Conservation (phyloP, 2,113 vertebrate genomes). For the Hucho hucho region DNA sequence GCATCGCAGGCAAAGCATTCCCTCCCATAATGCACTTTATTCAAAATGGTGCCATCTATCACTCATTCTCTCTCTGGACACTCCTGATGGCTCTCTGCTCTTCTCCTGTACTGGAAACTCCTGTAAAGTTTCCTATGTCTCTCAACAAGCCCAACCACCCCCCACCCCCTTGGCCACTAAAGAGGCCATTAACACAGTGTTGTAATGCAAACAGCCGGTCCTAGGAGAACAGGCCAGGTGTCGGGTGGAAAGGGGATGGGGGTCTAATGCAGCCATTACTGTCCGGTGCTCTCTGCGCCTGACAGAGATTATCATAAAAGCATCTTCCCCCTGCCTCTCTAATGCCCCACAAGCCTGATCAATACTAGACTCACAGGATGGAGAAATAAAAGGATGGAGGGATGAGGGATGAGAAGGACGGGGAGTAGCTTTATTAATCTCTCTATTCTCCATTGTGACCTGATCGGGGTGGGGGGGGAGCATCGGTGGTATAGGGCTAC, state of each 20-base stretch:
- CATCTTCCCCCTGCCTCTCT: conserved; percentile 66
- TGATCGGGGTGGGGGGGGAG: conserved; percentile 8
- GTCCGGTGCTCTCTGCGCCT: conserved; percentile 47
- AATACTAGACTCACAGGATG: conserved; percentile 77
- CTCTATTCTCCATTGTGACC: conserved; percentile 17
- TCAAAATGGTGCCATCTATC: conserved; percentile 67
- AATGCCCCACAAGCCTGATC: conserved; percentile 77
- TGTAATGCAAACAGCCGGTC: conserved; percentile 78
- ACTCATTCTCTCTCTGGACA: conserved; percentile 53
- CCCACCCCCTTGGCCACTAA: conserved; percentile 46
- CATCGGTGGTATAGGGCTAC: background rate
- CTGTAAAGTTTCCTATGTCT: conserved; percentile 69
- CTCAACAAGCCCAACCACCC: conserved; percentile 2
- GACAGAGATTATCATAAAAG: conserved; percentile 81
- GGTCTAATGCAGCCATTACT: conserved; percentile 79
- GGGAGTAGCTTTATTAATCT: conserved; percentile 54
- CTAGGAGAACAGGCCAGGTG: conserved; percentile 75
- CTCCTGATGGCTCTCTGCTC: conserved; percentile 62
- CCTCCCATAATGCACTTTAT: conserved; percentile 48
- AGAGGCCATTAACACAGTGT: conserved; percentile 76
- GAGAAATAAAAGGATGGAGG: conserved; percentile 42
- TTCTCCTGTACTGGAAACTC: conserved; percentile 70
- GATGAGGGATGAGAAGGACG: conserved; percentile 52
- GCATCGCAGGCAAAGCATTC: conserved; percentile 47
- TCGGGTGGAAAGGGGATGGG: conserved; percentile 69